These are phyloP conservation scores for Tragelaphus strepsiceros DNA, from an alignment of 2,113 vertebrate genomes.

Conservation along the genomic window DNA sequence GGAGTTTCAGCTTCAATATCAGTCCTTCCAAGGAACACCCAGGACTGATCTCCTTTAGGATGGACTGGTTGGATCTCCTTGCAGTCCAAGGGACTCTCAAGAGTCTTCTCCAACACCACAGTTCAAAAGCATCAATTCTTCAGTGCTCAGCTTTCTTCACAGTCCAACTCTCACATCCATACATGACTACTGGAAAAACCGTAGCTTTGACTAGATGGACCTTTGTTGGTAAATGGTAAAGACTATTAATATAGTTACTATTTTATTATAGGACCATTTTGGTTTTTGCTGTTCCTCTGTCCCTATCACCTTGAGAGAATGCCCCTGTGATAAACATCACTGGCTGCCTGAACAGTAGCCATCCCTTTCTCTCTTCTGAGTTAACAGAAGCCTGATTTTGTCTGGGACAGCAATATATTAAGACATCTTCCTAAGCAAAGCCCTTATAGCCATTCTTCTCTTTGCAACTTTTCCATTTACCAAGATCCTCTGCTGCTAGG, in stretches of 20 bases:
- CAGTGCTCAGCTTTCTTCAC: rapidly evolving
- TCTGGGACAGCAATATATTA: neutral
- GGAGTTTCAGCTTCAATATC: neutral
- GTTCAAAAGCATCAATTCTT: neutral
- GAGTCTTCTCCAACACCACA: neutral
- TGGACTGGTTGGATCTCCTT: neutral
- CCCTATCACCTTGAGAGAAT: neutral
- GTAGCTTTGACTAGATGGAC: neutral
- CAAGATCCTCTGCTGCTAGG: neutral
- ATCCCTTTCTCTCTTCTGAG: neutral
- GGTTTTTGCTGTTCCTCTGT: neutral
- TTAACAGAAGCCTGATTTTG: neutral
- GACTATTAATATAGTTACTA: neutral
- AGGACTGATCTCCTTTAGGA: neutral
- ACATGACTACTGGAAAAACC: neutral
- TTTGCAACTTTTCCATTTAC: neutral
- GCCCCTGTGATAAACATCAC: neutral
- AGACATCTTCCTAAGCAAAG: neutral
- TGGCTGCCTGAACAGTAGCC: neutral
- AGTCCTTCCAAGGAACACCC: neutral
- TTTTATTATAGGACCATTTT: neutral
- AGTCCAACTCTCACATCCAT: neutral
- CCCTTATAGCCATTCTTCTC: neutral
- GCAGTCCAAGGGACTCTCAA: neutral
- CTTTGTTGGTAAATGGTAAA: neutral